Conservation (phyloP, 1,140 invertebrate species). For the Spodoptera frugiperda region DNA sequence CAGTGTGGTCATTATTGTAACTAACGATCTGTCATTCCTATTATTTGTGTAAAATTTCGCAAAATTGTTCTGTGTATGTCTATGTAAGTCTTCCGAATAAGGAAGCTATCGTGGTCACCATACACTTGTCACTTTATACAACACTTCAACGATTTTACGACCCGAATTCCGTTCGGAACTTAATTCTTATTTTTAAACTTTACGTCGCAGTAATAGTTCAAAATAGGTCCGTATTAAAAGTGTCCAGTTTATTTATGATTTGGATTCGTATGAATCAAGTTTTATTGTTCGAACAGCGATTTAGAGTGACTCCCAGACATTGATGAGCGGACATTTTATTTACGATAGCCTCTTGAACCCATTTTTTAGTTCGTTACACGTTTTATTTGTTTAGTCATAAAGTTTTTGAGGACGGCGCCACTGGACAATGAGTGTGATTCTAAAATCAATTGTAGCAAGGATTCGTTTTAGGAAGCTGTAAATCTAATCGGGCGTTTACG, state of each 20-base stretch:
- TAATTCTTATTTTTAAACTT: slow-evolving; percentile 59
- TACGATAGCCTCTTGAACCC: slow-evolving; percentile 70
- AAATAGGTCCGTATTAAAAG: slow-evolving; percentile 75
- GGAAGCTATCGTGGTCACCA: slow-evolving; percentile 14
- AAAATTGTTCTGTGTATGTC: no score
- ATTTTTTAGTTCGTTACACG: slow-evolving; percentile 68
- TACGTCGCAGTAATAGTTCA: slow-evolving; percentile 76
- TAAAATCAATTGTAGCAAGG: slow-evolving; percentile 42
- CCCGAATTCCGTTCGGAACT: slow-evolving; percentile 53
- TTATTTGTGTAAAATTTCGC: no score
- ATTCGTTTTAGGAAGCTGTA: slow-evolving; percentile 29
- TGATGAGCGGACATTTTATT: slow-evolving; percentile 68
- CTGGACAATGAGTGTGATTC: slow-evolving; percentile 40
- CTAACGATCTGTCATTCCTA: no score
- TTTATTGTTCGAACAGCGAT: slow-evolving; percentile 71
- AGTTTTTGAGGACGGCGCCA: slow-evolving; percentile 48
- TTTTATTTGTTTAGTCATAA: slow-evolving; percentile 60
- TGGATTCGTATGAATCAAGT: slow-evolving; percentile 59
- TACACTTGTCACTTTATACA: slow-evolving; percentile 53
- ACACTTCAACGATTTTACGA: slow-evolving; percentile 58
- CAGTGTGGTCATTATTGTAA: no score
- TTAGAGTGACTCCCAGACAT: slow-evolving; percentile 66
- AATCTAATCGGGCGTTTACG: slow-evolving; percentile 18
- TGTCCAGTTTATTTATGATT: slow-evolving; percentile 74
- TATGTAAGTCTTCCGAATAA: neutral